Percentiles rank a stretch among this genome's conserved stretches.
Evolutionary conservation across 2,888 invertebrate genomes (phyloP).

Genomic region (Malacosoma neustria): DNA sequence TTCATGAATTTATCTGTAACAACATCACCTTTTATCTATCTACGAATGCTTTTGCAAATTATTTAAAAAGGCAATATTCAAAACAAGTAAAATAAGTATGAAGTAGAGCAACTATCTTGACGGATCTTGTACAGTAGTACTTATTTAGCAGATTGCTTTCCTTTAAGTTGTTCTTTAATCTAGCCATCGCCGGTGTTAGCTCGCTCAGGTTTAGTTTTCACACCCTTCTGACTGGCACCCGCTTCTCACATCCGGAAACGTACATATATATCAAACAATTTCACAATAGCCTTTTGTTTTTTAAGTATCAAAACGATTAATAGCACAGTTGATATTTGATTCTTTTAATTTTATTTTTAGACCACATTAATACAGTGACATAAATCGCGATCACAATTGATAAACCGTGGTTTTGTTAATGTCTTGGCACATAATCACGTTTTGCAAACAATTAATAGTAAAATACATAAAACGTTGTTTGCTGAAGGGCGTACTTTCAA

Average conservation of each 20-base stretch:
- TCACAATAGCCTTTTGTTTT: not conserved
- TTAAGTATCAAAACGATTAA: too few relatives aligned
- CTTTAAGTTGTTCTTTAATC: conserved; percentile 73
- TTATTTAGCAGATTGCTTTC: conserved; percentile 76
- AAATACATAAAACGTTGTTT: not conserved
- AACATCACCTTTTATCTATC: too few relatives aligned
- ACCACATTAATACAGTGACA: too few relatives aligned
- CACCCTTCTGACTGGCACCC: conserved; percentile 2
- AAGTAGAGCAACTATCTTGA: conserved; percentile 40
- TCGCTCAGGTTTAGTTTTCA: conserved; percentile 11
- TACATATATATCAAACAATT: too few relatives aligned
- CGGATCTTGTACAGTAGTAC: conserved; percentile 34
- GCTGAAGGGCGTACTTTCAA: not conserved
- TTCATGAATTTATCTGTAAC: too few relatives aligned
- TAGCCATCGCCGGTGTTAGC: conserved; percentile 42
- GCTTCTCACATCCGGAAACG: not conserved
- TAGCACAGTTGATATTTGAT: too few relatives aligned
- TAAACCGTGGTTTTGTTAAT: too few relatives aligned
- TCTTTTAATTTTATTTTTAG: too few relatives aligned
- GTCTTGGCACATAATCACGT: not conserved
- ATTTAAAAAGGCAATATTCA: too few relatives aligned
- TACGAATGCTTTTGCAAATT: too few relatives aligned
- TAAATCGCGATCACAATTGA: too few relatives aligned
- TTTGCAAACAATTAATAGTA: not conserved
- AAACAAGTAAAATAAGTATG: too few relatives aligned